Evolutionary conservation across 2,888 invertebrate genomes (phyloP).

Genomic region (Dryococelus australis): DNA sequence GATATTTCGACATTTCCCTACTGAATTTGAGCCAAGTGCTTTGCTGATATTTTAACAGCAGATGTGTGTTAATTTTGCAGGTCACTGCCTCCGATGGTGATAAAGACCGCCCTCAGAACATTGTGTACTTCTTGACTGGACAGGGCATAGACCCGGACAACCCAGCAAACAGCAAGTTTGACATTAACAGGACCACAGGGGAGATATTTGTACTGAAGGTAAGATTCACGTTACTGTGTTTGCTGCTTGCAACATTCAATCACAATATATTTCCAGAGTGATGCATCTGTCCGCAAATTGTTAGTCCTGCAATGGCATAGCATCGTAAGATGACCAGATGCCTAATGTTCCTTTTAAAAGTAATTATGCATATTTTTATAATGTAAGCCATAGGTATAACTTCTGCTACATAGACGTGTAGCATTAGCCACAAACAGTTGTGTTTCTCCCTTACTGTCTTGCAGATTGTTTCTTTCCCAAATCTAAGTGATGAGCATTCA

Average conservation of each 20-base stretch:
- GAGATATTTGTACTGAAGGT: conserved; percentile 96
- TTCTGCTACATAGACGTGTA: too few species aligned
- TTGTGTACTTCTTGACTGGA: conserved; percentile 94
- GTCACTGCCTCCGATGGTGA: conserved; percentile 96
- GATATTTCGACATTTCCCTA: too few species aligned
- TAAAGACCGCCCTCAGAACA: conserved; percentile 92
- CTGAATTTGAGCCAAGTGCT: not conserved
- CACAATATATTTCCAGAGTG: not conserved
- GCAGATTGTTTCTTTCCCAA: too few species aligned
- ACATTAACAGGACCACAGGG: conserved; percentile 94
- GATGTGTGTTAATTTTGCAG: conserved; percentile 61
- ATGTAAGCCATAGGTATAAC: too few species aligned
- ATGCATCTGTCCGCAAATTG: too few species aligned
- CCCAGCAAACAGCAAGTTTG: conserved; percentile 94
- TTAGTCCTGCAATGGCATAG: too few species aligned
- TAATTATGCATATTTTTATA: too few species aligned
- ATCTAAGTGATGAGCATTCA: too few species aligned
- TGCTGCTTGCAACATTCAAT: not conserved
- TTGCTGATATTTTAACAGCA: not conserved
- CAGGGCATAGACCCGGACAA: conserved; percentile 96
- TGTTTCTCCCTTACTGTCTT: too few species aligned
- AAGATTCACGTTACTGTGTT: conserved; percentile 55
- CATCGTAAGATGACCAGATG: too few species aligned
- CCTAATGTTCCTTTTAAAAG: too few species aligned
- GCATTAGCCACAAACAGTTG: too few species aligned